These are phyloP conservation scores for Druon quercuslanigerum DNA, from an alignment of 1,140 invertebrate genomes.

Conservation along the genomic window DNA sequence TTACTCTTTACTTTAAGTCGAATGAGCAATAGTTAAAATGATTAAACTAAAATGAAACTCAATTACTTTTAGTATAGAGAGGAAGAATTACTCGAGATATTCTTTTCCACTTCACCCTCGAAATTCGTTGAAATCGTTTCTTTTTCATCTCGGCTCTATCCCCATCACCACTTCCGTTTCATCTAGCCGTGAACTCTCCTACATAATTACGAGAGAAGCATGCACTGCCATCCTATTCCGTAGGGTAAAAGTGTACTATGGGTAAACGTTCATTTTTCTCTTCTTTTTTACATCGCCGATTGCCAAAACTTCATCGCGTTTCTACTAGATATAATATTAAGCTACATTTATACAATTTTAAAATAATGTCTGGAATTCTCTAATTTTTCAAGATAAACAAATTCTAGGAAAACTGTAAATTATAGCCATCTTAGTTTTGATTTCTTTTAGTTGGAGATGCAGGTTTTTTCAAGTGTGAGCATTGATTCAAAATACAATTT, in stretches of 20 bases:
- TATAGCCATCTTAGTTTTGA: background rate
- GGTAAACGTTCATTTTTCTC: conserved; percentile 28
- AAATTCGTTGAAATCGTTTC: too few species aligned
- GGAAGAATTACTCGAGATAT: too few species aligned
- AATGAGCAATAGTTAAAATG: too few species aligned
- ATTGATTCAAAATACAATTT: too few species aligned
- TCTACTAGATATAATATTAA: too few species aligned
- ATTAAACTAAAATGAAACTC: too few species aligned
- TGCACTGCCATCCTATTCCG: conserved; percentile 15
- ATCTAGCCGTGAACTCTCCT: conserved; percentile 34
- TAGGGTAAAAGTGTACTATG: background rate
- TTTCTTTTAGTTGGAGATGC: too few species aligned
- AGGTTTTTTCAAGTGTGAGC: too few species aligned
- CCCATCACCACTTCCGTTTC: background rate
- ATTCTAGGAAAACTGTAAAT: background rate
- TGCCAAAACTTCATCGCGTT: too few species aligned
- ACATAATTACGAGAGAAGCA: conserved; percentile 37
- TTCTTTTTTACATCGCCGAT: background rate
- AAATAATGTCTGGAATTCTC: background rate
- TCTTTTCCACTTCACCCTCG: too few species aligned
- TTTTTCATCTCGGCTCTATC: background rate
- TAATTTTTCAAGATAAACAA: background rate
- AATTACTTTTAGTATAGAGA: too few species aligned
- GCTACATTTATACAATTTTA: background rate
- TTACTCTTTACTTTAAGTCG: too few species aligned